Base-by-base conservation (phyloP, 2,888 invertebrate species). In the Eugnorisma glareosa region DNA sequence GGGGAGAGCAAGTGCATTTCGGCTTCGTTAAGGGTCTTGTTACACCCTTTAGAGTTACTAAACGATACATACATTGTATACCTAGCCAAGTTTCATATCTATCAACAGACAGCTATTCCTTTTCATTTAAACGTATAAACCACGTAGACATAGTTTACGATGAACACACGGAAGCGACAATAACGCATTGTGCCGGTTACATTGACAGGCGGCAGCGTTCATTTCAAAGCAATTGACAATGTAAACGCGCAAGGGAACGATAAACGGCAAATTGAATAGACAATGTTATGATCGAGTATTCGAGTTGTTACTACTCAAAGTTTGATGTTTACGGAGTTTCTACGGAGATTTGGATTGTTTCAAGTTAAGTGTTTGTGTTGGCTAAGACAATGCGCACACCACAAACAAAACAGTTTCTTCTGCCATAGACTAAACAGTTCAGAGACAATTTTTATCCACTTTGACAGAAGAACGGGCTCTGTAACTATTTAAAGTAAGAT, bases 191-290 rank as follows among this genome's bases (percentile, higher is more conserved):
- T 89, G 81, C 77, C 79, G 37, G 76, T 63, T 71, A 76, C 84
- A 85, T 85, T 85, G 83, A 81, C 67, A 75, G 71, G 73, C 87
- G 80, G 77, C 79, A 51, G 64, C 75, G 68, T 85, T 79, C 80
- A 61, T 81, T 79, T 82, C 85, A 87, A 87, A 88, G 75, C 69
- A 48, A 57, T 75, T 67, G 78, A 84, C 87, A 87, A 67, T 67
- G 78, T 86, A 77, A 84, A 75, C 75, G 73, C 73, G 80, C 67
- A 81, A 54, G 72, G 70, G 68, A 86, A 83, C 79, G 72, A 82
- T 87, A 87, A 86, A 88, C 83, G 81, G 83, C 73, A 79, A 89
- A 88, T 88, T 89, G 87, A 88, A 88, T 88, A 89, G 83, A 81
- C 87, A 79, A 75, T 87, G 81, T 87, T 89, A 82, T 83, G 80